Percentiles rank a stretch among this genome's conserved stretches.
phyloP scores from a whole-genome alignment of 2,888 invertebrate species.

The Lepidonotus clava region DNA sequence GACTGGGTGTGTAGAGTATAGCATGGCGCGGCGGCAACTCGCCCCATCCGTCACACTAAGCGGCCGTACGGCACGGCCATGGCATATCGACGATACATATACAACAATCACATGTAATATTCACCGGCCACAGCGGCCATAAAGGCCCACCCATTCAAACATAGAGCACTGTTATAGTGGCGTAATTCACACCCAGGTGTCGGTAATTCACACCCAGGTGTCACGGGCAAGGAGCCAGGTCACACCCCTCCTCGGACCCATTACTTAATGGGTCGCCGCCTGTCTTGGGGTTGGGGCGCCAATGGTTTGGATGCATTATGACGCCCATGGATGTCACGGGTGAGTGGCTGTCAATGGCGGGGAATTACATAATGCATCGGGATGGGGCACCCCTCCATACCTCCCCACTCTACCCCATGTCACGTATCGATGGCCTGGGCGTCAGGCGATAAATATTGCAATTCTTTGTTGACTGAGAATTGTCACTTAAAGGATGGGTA shows the following conservation, averaged over 20 bases:
- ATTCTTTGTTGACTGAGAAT: no score
- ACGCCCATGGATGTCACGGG: background rate
- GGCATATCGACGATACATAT: background rate
- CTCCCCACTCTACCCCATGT: background rate
- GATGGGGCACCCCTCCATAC: background rate
- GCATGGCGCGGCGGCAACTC: background rate
- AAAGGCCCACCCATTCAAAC: conserved; percentile 18
- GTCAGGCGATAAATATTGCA: background rate
- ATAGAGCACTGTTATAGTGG: conserved; percentile 2
- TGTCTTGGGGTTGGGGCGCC: no score
- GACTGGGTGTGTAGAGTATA: background rate
- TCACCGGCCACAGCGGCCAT: background rate
- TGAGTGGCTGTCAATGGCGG: background rate
- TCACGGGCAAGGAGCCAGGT: no score
- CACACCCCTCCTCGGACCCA: background rate
- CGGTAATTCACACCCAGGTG: background rate
- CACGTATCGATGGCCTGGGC: background rate
- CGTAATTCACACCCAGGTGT: background rate
- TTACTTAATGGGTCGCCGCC: background rate
- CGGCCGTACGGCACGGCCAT: background rate
- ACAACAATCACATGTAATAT: conserved; percentile 18
- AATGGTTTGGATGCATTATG: background rate
- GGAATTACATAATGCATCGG: background rate
- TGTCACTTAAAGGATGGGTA: no score
- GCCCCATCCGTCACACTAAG: background rate